Evolutionary conservation across 2,888 invertebrate species (phyloP), one percentile per base, ranked within the genome.

Genomic region (Xanthia icteritia): DNA sequence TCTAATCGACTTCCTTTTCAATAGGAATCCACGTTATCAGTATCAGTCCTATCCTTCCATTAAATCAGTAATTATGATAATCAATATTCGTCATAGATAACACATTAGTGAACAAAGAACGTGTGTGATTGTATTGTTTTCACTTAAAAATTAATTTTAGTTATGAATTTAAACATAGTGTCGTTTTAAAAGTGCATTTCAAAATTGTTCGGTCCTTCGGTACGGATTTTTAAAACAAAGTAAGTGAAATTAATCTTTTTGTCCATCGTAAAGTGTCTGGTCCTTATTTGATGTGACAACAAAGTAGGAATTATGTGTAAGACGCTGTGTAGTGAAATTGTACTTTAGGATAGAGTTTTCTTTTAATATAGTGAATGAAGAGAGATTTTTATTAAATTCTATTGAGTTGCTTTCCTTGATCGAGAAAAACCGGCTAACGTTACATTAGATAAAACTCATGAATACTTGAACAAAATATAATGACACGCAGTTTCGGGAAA

Each of bases 51-150:
- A 86, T 84, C 86, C 23, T 45, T 5, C 56, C 36, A 64, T 66
- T 54, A 60, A 84, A 84, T 84, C 84, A 77, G 74, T 84, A 86
- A 84, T 84, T 86, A 86, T 69, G 60, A 86, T 86, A 84, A 84
- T 84, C 84, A 86, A 15, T 70, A 77, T 42, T 84, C 61, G 79
- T 79, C 76, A 84, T 20, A 60, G 84, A 86, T 86, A 84, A 80
- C 27, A 42, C 84, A 75, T 48, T 69, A n/a, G 23, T 27, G 76
- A 74, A 84, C 86, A 84, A 86, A 84, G 61, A 68, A 51, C 54
- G 79, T 36, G 74, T 8, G 48, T 60, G 68, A 75, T 79, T 56
- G 74, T 63, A 63, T 76, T 73, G 76, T 80, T 63, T 72, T 66
- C 13, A 60, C 9, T 65, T 73, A n/a, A 6, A 61, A 83, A 51